Evolutionary conservation across 2,797 vertebrate genomes (phyloP), one percentile per base, ranked within the genome.

Genomic region (Leptatherina wallacei): DNA sequence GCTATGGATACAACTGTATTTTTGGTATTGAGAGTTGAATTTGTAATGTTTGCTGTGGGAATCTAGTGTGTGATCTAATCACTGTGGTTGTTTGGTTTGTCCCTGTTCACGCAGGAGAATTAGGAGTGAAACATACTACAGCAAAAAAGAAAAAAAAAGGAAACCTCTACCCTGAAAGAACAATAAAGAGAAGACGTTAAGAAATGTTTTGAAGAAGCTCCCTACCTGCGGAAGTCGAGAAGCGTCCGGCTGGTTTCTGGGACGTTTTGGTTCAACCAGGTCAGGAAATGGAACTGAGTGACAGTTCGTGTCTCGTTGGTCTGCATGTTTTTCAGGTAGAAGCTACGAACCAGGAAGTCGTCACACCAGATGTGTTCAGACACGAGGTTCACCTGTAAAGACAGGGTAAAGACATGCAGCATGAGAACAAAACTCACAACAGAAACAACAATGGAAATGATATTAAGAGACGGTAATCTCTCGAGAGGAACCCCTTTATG

Each of bases 351-450:
- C 2, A 99, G 96, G 89, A 99, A 99, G 82, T 99, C 98, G 38
- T 99, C 97, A 0, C 98, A 99, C 98, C 98, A 99, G 91, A 98
- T 97, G 85, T 99, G 98, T 84, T 99, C 98, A 0, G 98, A 99
- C 63, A 99, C 97, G 73, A 99, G 94, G 90, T 99, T 97, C n/a
- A 80, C 78, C 78, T 80, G 73, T 3, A 52, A 49, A 24, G 49
- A 61, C 18, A 7, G n/a, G 8, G 27, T 35, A 33, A 12, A 55
- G 24, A 12, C 11, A 49, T 16, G 29, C 11, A n/a, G 16, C 1
- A 2, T 6, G 51, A 30, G 24, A 0, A 22, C 42, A 56, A 56
- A 13, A 9, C 59, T 0, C 20, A 44, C 12, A 38, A 38, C 36
- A 38, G 36, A 38, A 3, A 38, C 36, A 14, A 13, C 36, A 42